Conservation (phyloP, 1,140 invertebrate genomes). For the Drosophila biarmipes region DNA sequence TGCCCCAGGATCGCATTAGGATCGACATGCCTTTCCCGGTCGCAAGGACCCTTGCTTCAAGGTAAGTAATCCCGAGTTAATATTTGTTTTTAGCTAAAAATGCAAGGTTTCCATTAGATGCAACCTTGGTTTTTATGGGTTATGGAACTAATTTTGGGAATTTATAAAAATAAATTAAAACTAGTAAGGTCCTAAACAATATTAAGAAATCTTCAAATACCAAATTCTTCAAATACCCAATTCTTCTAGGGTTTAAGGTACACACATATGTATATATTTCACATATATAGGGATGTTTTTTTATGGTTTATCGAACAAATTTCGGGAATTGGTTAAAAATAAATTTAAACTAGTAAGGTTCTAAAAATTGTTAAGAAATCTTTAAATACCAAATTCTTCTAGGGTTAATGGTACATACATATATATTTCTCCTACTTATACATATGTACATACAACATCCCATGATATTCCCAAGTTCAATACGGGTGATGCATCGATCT, state of each 20-base stretch:
- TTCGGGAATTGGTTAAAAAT: no score
- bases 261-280: background rate
- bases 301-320: no score
- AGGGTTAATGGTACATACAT: background rate
- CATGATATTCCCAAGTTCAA: background rate
- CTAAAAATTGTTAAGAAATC: background rate
- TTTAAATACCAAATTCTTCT: background rate
- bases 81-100: no score
- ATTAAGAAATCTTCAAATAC: background rate
- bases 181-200: no score
- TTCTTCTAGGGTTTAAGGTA: background rate
- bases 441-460: background rate
- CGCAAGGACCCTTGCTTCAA: background rate
- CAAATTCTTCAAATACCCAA: no score
- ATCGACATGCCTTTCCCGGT: background rate
- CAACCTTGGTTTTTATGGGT: no score
- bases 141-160: no score
- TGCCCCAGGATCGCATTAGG: background rate
- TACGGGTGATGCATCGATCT: conserved; percentile 2
- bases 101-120: no score
- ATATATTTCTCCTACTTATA: background rate
- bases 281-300: no score
- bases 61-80: no score
- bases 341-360: no score
- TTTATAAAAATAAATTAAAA: no score